Percentiles rank a stretch among this genome's conserved stretches.
These are phyloP conservation scores for Cephus cinctus DNA, from an alignment of 1,140 invertebrate species.

Conservation along the genomic window DNA sequence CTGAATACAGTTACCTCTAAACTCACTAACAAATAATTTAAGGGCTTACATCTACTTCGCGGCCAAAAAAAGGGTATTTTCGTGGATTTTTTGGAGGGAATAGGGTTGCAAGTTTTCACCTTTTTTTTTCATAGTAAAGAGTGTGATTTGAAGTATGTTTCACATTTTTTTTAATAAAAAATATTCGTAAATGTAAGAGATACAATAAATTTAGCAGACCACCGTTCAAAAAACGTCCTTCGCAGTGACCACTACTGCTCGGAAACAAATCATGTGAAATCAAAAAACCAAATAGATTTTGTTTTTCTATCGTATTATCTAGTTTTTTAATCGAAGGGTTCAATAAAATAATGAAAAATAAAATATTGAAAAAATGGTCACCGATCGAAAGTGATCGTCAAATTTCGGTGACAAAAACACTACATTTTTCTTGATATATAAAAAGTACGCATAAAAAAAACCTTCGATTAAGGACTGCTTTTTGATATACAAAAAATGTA, in stretches of 20 bases:
- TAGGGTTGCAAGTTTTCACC: not conserved
- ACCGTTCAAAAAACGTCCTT: not conserved
- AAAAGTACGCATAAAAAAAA: not conserved
- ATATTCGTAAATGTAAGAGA: not conserved
- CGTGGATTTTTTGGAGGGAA: not conserved
- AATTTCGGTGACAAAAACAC: not conserved
- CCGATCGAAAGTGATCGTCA: not conserved
- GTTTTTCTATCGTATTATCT: not conserved
- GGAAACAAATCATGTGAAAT: not conserved
- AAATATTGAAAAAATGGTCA: not conserved
- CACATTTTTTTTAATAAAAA: not conserved
- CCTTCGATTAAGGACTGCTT: slow-evolving; percentile 1
- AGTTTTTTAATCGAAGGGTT: not conserved
- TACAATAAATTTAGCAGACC: not conserved
- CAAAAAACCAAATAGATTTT: not conserved
- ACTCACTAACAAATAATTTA: too few species aligned
- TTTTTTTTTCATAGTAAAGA: slow-evolving; percentile 7
- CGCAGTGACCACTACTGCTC: not conserved
- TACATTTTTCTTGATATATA: not conserved
- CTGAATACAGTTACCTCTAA: too few species aligned
- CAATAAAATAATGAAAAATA: not conserved
- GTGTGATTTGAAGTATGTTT: not conserved
- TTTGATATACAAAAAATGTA: not conserved
- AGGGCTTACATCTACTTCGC: not conserved
- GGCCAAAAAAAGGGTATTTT: not conserved